Percentiles rank a stretch among this genome's conserved stretches.
These are phyloP conservation scores for Eremophila alpestris DNA, from an alignment of 2,797 vertebrate genomes.

Conservation along the genomic window DNA sequence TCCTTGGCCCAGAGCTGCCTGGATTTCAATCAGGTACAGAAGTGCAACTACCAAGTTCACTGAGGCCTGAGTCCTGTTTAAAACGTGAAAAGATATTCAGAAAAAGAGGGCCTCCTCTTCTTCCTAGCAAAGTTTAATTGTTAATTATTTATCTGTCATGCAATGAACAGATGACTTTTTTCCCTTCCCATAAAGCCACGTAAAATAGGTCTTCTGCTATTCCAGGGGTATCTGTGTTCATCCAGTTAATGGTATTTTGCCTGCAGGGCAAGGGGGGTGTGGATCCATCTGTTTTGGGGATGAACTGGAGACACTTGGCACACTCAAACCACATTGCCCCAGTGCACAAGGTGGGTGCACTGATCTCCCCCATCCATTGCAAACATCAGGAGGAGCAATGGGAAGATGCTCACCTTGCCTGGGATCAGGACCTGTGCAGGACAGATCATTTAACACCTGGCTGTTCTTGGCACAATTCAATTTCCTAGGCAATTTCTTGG, in stretches of 20 bases:
- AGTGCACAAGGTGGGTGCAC: neutral
- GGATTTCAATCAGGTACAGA: neutral
- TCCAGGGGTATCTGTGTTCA: neutral
- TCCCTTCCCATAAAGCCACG: neutral
- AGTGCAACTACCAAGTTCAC: neutral
- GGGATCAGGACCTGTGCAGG: neutral
- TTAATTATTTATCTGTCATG: neutral
- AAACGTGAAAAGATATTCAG: neutral
- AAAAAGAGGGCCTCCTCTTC: neutral
- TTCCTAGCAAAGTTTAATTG: neutral
- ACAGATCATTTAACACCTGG: neutral
- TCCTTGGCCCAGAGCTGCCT: neutral
- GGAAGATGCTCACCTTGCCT: fast-evolving
- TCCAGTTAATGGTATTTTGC: neutral
- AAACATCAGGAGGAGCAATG: neutral
- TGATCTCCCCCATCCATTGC: neutral
- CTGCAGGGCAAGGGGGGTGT: neutral
- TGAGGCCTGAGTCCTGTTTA: neutral
- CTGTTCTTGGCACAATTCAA: neutral
- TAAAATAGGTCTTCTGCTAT: neutral
- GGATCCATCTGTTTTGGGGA: neutral
- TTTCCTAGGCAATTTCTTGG: neutral
- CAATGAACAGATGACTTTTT: neutral
- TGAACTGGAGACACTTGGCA: neutral
- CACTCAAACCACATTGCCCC: neutral